phyloP scores from a whole-genome alignment of 1,140 invertebrate genomes.

The Lepidostoma basale region DNA sequence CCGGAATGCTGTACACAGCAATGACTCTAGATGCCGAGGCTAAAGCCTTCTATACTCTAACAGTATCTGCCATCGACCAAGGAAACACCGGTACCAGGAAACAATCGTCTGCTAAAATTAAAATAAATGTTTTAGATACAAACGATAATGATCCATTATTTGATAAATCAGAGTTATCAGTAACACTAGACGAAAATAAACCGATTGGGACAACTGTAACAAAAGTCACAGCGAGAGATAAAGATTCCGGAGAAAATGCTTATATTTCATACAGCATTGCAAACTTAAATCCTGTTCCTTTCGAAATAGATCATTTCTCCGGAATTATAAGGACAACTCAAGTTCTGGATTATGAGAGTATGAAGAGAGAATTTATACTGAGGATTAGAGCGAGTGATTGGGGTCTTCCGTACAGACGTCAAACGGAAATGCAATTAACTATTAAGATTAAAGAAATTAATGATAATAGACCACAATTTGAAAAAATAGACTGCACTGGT shows the following conservation, averaged over 20 bases:
- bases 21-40: conserved; percentile 86
- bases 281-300: conserved; percentile 87
- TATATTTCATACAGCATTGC: conserved; percentile 93
- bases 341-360: conserved; percentile 89
- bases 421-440: conserved; percentile 85
- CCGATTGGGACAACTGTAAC: conserved; percentile 81
- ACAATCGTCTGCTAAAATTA: conserved; percentile 88
- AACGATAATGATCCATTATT: conserved; percentile 94
- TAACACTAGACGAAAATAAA: conserved; percentile 85
- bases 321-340: conserved; percentile 85
- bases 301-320: conserved; percentile 94
- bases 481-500: conserved; percentile 82
- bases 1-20: conserved; percentile 88
- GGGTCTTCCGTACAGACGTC: conserved; percentile 87
- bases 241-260: conserved; percentile 91
- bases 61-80: conserved; percentile 88
- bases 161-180: conserved; percentile 69
- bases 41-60: conserved; percentile 87
- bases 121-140: conserved; percentile 83
- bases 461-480: conserved; percentile 91
- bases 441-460: conserved; percentile 87
- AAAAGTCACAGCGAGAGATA: conserved; percentile 83
- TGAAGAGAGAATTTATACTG: conserved; percentile 80
- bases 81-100: conserved; percentile 82
- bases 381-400: conserved; percentile 92